A percentile compares a stretch with the other conserved stretches of the same genome.
Evolutionary conservation across 2,888 invertebrate species (phyloP).

Genomic region (Melieria crassipennis): DNA sequence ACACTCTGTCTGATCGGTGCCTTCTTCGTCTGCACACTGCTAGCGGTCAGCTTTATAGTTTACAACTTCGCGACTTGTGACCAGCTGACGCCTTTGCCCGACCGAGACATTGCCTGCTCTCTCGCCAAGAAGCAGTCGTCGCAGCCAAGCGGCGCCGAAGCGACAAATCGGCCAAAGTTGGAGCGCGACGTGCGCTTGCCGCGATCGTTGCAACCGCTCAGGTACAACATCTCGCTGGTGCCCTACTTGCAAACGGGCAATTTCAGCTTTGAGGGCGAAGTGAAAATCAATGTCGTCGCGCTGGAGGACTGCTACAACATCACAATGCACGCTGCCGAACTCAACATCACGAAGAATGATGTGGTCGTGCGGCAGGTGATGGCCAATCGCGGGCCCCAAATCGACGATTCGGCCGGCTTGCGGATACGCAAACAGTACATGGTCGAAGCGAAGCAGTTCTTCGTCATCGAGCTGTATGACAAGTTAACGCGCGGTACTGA

Average conservation of each 20-base stretch:
- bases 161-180: conserved; percentile 47
- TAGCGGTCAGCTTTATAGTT: conserved; percentile 79
- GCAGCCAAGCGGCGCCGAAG: conserved; percentile 38
- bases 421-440: conserved; percentile 67
- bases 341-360: conserved; percentile 72
- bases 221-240: conserved; percentile 75
- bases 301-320: conserved; percentile 70
- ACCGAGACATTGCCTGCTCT: conserved; percentile 57
- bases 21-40: conserved; percentile 73
- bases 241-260: conserved; percentile 80
- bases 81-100: conserved; percentile 58
- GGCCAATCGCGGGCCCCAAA: conserved; percentile 36
- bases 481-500: conserved; percentile 70
- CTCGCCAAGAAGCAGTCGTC: conserved; percentile 48
- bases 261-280: conserved; percentile 81
- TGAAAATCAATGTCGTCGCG: conserved; percentile 72
- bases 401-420: conserved; percentile 41
- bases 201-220: conserved; percentile 73
- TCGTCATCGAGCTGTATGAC: conserved; percentile 73
- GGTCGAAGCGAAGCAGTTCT: conserved; percentile 74
- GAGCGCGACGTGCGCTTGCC: conserved; percentile 77
- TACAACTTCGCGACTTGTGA: conserved; percentile 80
- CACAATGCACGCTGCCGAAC: conserved; percentile 78
- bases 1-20: conserved; percentile 72
- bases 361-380: conserved; percentile 65